Conservation (phyloP, 2,113 vertebrate species). For the Brachyhypopomus gauderio region DNA sequence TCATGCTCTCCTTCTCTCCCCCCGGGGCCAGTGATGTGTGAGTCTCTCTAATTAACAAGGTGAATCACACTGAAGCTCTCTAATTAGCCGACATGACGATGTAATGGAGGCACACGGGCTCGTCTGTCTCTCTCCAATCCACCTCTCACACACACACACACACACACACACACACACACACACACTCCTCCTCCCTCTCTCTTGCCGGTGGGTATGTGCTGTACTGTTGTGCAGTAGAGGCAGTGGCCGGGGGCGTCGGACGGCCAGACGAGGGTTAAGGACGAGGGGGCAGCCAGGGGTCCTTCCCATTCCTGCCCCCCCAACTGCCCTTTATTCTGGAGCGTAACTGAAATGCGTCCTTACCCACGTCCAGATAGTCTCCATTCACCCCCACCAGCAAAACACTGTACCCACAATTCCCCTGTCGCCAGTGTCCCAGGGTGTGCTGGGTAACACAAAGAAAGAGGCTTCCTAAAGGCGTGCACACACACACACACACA, state of each 20-base stretch:
- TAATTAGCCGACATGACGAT: conserved; percentile 99
- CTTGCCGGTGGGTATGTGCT: too few relatives aligned
- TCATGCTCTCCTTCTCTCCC: conserved; percentile 54
- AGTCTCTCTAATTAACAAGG: conserved; percentile 99
- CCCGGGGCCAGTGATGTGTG: conserved; percentile 87
- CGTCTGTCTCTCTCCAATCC: conserved; percentile 76
- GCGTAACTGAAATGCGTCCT: conserved; percentile 73
- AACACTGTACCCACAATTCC: conserved; percentile 73
- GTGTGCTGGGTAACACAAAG: conserved; percentile 72
- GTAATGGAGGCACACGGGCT: conserved; percentile 90
- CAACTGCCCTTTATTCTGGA: conserved; percentile 40
- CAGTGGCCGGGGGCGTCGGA: neutral
- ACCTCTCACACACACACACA: conserved; percentile 43
- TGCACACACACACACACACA: conserved; percentile 16
- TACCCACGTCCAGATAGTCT: conserved; percentile 60
- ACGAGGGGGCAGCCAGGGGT: conserved; percentile 32
- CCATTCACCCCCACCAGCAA: conserved; percentile 70
- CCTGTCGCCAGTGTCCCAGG: conserved; percentile 73
- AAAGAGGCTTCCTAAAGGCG: conserved; percentile 76
- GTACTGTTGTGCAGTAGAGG: too few relatives aligned
- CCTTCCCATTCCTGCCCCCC: neutral
- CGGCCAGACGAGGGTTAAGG: conserved; percentile 52
- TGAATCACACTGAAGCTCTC: conserved; percentile 97
- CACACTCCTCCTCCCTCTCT: too few relatives aligned
- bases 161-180: too few relatives aligned